Evolutionary conservation across 2,113 vertebrate genomes (phyloP).

Genomic region (Corythornis vintsioides): DNA sequence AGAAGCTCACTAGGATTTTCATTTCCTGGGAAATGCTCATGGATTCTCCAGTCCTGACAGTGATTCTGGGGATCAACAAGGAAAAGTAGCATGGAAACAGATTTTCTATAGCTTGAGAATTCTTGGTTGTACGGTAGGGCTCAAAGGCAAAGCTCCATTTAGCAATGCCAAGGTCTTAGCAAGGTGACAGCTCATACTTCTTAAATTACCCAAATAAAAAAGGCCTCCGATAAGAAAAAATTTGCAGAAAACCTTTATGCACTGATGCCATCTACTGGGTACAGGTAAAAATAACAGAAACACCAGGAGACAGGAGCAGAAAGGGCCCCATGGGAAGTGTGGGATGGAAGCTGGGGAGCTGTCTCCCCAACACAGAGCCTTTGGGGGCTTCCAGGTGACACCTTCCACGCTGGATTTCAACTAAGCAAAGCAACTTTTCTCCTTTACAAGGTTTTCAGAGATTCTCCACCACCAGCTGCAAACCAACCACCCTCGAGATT

Average conservation of each 20-base stretch:
- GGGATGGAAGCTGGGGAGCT: neutral
- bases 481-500: neutral
- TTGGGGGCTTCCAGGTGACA: neutral
- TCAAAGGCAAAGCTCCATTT: neutral
- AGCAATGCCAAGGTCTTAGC: neutral
- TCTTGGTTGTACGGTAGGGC: neutral
- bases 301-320: neutral
- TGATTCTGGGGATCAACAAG: neutral
- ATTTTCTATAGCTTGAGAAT: neutral
- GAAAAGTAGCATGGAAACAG: neutral
- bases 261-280: conserved; percentile 60
- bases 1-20: neutral
- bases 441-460: neutral
- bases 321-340: neutral
- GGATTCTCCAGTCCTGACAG: neutral
- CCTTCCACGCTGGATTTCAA: accelerated
- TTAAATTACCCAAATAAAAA: neutral
- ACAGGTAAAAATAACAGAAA: neutral
- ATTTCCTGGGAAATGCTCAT: neutral
- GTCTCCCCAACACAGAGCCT: neutral
- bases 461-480: neutral
- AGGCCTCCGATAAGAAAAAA: conserved; percentile 60
- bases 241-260: neutral
- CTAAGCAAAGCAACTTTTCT: accelerated
- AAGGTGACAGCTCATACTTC: neutral